Percentiles rank a stretch among this genome's conserved stretches.
Evolutionary conservation across 1,140 invertebrate species (phyloP).

Genomic region (Palaemon carinicauda): DNA sequence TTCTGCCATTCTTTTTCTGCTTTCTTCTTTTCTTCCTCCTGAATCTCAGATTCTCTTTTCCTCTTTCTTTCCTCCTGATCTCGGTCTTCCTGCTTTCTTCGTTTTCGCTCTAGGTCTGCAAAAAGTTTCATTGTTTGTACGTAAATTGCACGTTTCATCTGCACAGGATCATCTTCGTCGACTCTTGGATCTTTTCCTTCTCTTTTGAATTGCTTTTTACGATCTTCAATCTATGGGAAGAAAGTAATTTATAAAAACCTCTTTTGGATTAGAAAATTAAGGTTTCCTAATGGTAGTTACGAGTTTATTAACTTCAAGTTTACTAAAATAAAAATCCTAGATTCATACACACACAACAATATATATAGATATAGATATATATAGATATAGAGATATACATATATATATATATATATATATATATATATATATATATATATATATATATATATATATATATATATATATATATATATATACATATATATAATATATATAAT

Average conservation of each 20-base stretch:
- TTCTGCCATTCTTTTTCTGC: constrained; percentile 95
- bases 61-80: constrained; percentile 94
- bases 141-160: constrained; percentile 93
- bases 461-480: background rate
- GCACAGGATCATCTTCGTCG: constrained; percentile 93
- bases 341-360: too few relatives aligned
- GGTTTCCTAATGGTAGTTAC: too few relatives aligned
- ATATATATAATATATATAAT: background rate
- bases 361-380: background rate
- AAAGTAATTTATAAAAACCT: too few relatives aligned
- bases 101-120: constrained; percentile 92
- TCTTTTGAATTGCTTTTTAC: constrained; percentile 93
- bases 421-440: background rate
- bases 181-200: constrained; percentile 78
- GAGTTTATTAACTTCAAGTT: too few relatives aligned
- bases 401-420: background rate
- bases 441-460: background rate
- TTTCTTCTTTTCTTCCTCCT: constrained; percentile 88
- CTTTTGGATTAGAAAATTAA: too few relatives aligned
- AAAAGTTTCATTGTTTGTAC: constrained; percentile 99
- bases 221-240: constrained; percentile 85
- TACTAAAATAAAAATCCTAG: too few relatives aligned
- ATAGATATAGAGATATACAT: background rate
- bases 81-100: constrained; percentile 76
- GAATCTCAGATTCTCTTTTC: constrained; percentile 92